Conservation (phyloP, 2,888 invertebrate genomes). For the Matsumyia berberina region DNA sequence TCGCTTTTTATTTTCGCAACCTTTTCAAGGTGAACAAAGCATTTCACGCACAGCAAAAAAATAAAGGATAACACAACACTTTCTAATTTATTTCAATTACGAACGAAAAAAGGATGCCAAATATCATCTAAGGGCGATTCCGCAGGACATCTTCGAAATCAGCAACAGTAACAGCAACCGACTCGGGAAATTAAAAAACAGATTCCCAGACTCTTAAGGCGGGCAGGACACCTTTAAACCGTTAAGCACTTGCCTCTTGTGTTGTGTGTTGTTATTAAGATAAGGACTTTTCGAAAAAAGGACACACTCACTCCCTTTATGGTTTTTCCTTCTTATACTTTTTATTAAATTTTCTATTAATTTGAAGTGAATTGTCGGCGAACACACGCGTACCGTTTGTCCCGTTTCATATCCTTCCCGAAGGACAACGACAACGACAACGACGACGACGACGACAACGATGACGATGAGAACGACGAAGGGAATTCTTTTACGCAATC, state of each 20-base stretch:
- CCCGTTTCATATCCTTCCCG: slow-evolving; percentile 61
- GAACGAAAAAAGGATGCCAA: slow-evolving; percentile 39
- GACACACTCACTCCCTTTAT: slow-evolving; percentile 13
- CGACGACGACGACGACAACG: slow-evolving; percentile 17
- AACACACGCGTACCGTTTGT: slow-evolving; percentile 56
- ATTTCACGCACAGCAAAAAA: slow-evolving; percentile 2
- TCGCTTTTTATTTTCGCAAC: slow-evolving; percentile 3
- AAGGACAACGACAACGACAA: slow-evolving; percentile 50
- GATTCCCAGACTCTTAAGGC: no score
- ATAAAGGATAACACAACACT: slow-evolving; percentile 2
- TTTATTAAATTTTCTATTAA: slow-evolving; percentile 3
- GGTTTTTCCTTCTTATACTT: slow-evolving; percentile 1
- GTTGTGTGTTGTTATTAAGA: no score
- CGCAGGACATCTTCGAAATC: slow-evolving; percentile 40
- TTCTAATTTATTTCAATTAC: slow-evolving; percentile 10
- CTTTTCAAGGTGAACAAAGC: slow-evolving; percentile 25
- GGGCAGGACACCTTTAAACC: no score
- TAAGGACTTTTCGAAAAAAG: slow-evolving; percentile 1
- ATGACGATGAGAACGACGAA: slow-evolving; percentile 32
- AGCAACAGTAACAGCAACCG: slow-evolving; percentile 16
- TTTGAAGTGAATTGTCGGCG: slow-evolving; percentile 11
- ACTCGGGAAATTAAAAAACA: not conserved
- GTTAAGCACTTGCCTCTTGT: not conserved
- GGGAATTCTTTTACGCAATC: slow-evolving; percentile 75
- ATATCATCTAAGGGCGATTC: slow-evolving; percentile 53